Evolutionary conservation across 2,113 vertebrate genomes (phyloP), one percentile per base, ranked within the genome.

Genomic region (Toxotes chatareus): DNA sequence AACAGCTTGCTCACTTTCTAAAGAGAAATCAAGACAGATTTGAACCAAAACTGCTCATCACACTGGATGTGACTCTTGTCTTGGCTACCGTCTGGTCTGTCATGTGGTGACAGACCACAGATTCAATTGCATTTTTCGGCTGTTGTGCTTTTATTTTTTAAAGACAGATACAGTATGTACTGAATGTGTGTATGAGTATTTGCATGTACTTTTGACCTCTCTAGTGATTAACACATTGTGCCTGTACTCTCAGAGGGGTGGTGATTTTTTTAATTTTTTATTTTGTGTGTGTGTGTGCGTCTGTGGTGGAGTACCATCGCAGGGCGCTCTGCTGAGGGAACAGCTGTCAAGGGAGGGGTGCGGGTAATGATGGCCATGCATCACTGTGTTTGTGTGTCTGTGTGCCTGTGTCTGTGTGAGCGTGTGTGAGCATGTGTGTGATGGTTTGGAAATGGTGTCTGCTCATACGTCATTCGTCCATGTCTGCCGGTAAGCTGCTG

Each of bases 281-380:
- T 4, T 38, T 38, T 46, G 76, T 67, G 70, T 53, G 42, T 40
- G 42, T 38, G 82, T 7, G 6, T 9, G 7, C 61, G 68, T 38
- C 71, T 63, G 79, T 27, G 3, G 59, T 31, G 56, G 57, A 53
- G 73, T 49, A 79, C 65, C 72, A 71, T 82, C 31, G 42, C 83
- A 82, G 68, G 73, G 73, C 78, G 13, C 74, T 76, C 67, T 80
- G 80, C 86, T 82, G 92, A 89, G 90, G 46, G 87, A 90, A 86
- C 92, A 91, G 91, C 92, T 93, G 92, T 89, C 91, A 79, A 76
- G 86, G 77, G 79, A 87, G 82, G 73, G 81, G 55, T 62, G 27
- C 3, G 65, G 71, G 60, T 89, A 89, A 90, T 89, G 88, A 91
- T 76, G 84, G 83, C 72, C 68, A 88, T 92, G 87, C 86, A 88